Evolutionary conservation across 2,888 invertebrate species (phyloP), one percentile per base, ranked within the genome.

Genomic region (Drosophila falleni): DNA sequence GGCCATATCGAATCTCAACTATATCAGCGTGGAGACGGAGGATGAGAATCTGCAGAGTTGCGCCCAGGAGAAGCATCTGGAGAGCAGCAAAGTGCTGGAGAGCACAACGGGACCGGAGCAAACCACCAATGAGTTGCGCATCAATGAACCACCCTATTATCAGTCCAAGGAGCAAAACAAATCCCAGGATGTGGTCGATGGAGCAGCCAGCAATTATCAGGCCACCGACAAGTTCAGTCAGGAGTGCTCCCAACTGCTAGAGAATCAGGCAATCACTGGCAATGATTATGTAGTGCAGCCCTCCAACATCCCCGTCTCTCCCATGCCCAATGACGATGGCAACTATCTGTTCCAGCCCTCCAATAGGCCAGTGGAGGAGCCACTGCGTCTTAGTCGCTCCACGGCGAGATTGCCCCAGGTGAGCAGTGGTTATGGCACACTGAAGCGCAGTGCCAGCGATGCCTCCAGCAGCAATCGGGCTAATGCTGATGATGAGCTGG

Each of bases 401-500:
- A 78, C 79, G 9, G 73, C 76, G 1, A 84, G 85, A 6, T 62
- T 88, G 46, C 67, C 75, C 0, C 83, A 85, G 50, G 70, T 80
- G 31, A 62, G 53, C 8, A 63, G 53, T 5, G 80, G 79, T 15
- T 91, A 90, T 54, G 92, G 91, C 31, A 92, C 92, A 0, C 74
- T 93, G 1, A 93, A 92, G 64, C 83, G 93, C 13, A 91, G 91
- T 13, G 92, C 90, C 15, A 93, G 92, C 55, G 92, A 92, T 71
- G 90, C 91, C 10, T 92, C 92, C 1, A 89, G 88, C 56, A 82
- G 80, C 42, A 84, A 82, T 0, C 90, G 91, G 0, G 87, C 89
- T 15, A 93, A 92, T 71, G 92, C 90, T 5, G 93, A 97, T 90
- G 96, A 96, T 74, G 97, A 97, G 90, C 93, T 97, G 66, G 95